These are phyloP conservation scores for Coecobrya sp. DNA, from an alignment of 2,888 invertebrate genomes.

Conservation along the genomic window DNA sequence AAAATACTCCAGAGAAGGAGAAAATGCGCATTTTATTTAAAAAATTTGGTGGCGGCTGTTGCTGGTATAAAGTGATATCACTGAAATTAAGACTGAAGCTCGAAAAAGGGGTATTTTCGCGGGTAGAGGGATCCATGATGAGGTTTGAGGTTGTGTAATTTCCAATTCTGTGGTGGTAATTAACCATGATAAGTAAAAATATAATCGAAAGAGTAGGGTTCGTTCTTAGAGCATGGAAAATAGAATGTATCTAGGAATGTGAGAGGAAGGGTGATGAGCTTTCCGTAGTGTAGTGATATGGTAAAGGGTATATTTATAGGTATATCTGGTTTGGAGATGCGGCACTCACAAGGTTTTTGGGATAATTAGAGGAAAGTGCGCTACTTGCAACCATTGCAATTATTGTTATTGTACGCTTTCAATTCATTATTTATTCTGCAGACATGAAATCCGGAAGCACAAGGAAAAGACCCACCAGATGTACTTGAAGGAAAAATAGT, in stretches of 20 bases:
- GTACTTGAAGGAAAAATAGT: background rate
- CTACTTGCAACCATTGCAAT: constrained; percentile 15
- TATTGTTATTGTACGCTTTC: background rate
- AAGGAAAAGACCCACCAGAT: background rate
- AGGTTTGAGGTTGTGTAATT: constrained; percentile 57
- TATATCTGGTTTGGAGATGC: constrained; percentile 4
- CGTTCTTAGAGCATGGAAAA: background rate
- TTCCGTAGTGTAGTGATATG: background rate
- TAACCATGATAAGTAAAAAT: constrained; percentile 58
- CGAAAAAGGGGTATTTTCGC: background rate
- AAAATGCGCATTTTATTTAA: constrained; percentile 15
- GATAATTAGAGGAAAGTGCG: constrained; percentile 15
- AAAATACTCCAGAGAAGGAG: constrained; percentile 17
- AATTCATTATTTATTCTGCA: constrained; percentile 7
- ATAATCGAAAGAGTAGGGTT: constrained; percentile 31
- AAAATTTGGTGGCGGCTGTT: background rate
- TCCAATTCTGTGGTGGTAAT: constrained; percentile 52
- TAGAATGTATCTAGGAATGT: background rate
- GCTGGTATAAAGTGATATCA: background rate
- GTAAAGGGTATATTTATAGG: too few relatives aligned
- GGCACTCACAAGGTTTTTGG: background rate
- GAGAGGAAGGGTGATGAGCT: background rate
- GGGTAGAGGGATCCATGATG: constrained; percentile 20
- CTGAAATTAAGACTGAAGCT: background rate
- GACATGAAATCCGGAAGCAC: background rate